phyloP scores from a whole-genome alignment of 2,797 vertebrate genomes.

The Tolypeutes matacus region DNA sequence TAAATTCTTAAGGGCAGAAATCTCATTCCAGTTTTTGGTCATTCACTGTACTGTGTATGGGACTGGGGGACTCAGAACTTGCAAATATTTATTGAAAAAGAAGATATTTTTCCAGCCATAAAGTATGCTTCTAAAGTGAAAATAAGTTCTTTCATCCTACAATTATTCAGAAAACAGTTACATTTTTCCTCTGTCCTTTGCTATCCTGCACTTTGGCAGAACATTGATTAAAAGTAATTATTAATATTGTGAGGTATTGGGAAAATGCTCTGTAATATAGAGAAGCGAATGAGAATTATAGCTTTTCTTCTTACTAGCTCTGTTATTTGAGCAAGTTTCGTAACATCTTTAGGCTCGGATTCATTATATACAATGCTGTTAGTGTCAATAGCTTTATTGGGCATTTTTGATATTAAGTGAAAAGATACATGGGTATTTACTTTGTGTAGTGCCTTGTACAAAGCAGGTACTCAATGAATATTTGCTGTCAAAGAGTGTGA shows the following conservation, averaged over 20 bases:
- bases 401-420: not conserved
- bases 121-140: not conserved
- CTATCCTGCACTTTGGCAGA: not conserved
- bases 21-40: not conserved
- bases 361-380: not conserved
- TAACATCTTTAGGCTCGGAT: not conserved
- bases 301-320: not conserved
- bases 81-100: not conserved
- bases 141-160: not conserved
- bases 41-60: not conserved
- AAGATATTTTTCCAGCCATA: not conserved
- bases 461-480: not conserved
- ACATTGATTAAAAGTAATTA: not conserved
- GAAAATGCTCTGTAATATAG: not conserved
- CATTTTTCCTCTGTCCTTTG: not conserved
- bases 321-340: not conserved
- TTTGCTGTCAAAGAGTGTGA: not conserved
- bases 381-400: not conserved
- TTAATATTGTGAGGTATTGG: not conserved
- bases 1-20: not conserved
- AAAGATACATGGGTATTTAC: not conserved
- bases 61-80: not conserved
- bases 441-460: not conserved
- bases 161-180: not conserved
- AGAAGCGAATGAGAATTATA: constrained; percentile 2